A percentile compares a stretch with the other conserved stretches of the same genome.
These are phyloP conservation scores for Potamilus streckersoni DNA, from an alignment of 1,140 invertebrate species.

Conservation along the genomic window DNA sequence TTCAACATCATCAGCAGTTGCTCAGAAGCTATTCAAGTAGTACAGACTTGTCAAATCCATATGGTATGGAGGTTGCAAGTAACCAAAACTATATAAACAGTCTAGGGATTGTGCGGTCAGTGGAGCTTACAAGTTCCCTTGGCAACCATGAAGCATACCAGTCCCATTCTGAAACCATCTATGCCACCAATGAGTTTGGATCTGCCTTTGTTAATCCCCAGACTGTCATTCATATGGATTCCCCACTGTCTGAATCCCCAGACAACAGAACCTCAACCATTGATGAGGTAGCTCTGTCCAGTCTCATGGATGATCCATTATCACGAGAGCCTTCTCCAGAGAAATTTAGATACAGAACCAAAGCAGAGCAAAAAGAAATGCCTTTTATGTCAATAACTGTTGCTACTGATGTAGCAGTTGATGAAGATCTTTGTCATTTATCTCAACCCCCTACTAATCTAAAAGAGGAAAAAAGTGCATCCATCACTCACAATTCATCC, in stretches of 20 bases:
- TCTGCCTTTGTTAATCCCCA: too few relatives aligned
- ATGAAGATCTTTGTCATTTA: constrained; percentile 45
- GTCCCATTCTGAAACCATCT: too few relatives aligned
- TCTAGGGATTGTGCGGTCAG: too few relatives aligned
- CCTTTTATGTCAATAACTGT: constrained; percentile 27
- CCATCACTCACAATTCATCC: background rate
- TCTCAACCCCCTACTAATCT: constrained; percentile 28
- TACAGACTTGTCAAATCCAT: too few relatives aligned
- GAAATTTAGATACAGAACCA: constrained; percentile 18
- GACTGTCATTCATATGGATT: constrained; percentile 1
- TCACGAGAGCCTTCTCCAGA: constrained; percentile 14
- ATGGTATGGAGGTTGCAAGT: too few relatives aligned
- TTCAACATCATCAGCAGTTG: too few relatives aligned
- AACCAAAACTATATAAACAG: too few relatives aligned
- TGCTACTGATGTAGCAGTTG: constrained; percentile 27
- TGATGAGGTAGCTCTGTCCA: constrained; percentile 48
- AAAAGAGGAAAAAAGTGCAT: constrained; percentile 11
- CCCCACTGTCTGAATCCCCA: constrained; percentile 3
- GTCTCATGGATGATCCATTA: constrained; percentile 32
- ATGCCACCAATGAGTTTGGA: too few relatives aligned
- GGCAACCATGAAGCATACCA: too few relatives aligned
- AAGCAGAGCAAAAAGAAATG: constrained; percentile 35
- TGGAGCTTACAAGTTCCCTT: too few relatives aligned
- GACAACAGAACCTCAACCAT: constrained; percentile 34
- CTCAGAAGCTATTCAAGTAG: too few relatives aligned